These are phyloP conservation scores for Phyllotis vaccarum DNA, from an alignment of 2,797 vertebrate genomes.

Conservation along the genomic window DNA sequence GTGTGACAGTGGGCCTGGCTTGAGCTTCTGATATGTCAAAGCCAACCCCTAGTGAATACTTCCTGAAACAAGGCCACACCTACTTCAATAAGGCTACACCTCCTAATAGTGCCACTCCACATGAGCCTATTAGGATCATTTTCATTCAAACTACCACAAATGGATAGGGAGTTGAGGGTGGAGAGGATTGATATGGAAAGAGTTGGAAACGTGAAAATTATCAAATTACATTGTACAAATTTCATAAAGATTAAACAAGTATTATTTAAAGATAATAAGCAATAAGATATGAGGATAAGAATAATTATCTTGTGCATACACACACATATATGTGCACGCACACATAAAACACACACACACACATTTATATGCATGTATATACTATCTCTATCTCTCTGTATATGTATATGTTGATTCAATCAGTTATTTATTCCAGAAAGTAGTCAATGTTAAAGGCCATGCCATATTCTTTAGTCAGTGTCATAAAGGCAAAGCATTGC, in stretches of 20 bases:
- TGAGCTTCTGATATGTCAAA: neutral
- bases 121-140: neutral
- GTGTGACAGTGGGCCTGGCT: neutral
- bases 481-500: neutral
- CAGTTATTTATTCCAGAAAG: slow-evolving; percentile 1
- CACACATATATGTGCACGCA: neutral
- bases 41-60: accelerated
- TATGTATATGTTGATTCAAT: too few species aligned
- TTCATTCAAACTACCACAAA: neutral
- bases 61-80: neutral
- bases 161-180: neutral
- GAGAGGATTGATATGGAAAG: neutral
- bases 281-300: too few species aligned
- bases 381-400: too few species aligned
- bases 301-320: too few species aligned
- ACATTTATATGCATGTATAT: neutral
- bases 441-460: neutral
- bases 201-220: neutral
- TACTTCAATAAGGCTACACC: neutral
- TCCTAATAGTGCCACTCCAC: neutral
- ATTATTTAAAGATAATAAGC: too few species aligned
- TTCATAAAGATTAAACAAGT: too few species aligned
- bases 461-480: neutral
- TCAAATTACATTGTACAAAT: too few species aligned
- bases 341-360: neutral